Base-by-base conservation (phyloP, 2,113 vertebrate species). In the Lepus europaeus region DNA sequence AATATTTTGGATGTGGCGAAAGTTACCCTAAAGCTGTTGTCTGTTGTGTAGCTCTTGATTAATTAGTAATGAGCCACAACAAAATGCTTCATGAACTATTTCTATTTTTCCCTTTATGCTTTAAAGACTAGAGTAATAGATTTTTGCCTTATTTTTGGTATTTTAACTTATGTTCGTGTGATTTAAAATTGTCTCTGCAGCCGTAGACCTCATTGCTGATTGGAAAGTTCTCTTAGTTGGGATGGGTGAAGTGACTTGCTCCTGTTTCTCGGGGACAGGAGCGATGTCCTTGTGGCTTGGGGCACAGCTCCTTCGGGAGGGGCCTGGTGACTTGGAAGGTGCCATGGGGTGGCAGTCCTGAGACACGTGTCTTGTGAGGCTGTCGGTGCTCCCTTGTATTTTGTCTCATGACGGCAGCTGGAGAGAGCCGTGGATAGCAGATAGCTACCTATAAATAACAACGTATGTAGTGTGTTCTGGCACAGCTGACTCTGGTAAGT, bases 51-150 rank as follows among this genome's bases (percentile, higher is more conserved):
- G 93, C 70, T 95, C 78, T 94, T 95, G 90, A 95, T 88, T 92
- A 96, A 96, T 96, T 94, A 96, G 92, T 89, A 96, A 97, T 94
- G 73, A 94, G 73, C 68, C 36, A 81, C 85, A 96, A 93, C 88
- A 92, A 93, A 95, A 59, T 59, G 56, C 56, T 59, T 17, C 56
- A 59, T 59, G 56, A 45, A 45, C 45, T 45, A 45, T 45, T 45
- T 45, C 45, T 45, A 45, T 45, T 45, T 45, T 45, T 45, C 45
- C 45, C 45, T 45, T 45, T 45, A 45, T 45, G 45, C 56, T 94
- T 89, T 66, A 73, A 49, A 82, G 87, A 53, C 16, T 63, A 45
- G 78, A 79, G 66, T 56, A 51, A 53, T 72, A 33, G 81, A 31
- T 51, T 78, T 92, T 92, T 90, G 70, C 23, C 59, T 27, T 76